Evolutionary conservation across 1,140 invertebrate genomes (phyloP), one percentile per base, ranked within the genome.

Genomic region (Patella vulgata): DNA sequence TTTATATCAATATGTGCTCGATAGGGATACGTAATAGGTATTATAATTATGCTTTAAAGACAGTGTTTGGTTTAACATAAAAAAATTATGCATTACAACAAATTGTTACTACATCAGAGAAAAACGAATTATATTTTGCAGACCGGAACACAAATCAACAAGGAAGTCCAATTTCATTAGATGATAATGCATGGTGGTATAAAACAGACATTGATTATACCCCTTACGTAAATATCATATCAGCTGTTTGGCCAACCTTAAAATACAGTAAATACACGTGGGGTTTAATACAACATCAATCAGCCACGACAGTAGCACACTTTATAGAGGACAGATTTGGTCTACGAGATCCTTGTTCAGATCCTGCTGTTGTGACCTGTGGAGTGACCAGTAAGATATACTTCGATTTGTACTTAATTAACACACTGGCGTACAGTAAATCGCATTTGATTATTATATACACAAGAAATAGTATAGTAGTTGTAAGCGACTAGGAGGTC

Each of bases 211-310:
- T 19, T 5, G 74, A 76, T 25, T 76, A 70, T 47, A 74, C 71
- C 1, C 62, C 69, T 2, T 74, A 66, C 50, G 62, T 27, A 11
- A 70, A 70, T 62, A 55, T 74, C 19, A 46, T 76, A 4, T 76
- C 74, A 3, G 74, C 74, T n/a, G 68, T 73, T 12, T 77, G 75
- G 75, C 75, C 73, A 21, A 62, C 44, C 9, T 40, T 74, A 1
- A 53, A 66, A 19, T 59, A 77, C 43, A 47, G 39, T 8, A 44
- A 64, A 5, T 73, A 68, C 55, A 65, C 33, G 14, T 77, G 71
- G 68, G 68, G 68, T 12, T 68, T 77, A 12, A 30, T 78, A 12
- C 23, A 53, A n/a, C 54, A 43, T 19, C 46, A 61, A 3, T 47
- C 50, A 3, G 21, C 58, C 5, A 54, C 68, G 42, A 42, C 56